These are phyloP conservation scores for Glyptemys insculpta DNA, from an alignment of 2,797 vertebrate species.

Conservation along the genomic window DNA sequence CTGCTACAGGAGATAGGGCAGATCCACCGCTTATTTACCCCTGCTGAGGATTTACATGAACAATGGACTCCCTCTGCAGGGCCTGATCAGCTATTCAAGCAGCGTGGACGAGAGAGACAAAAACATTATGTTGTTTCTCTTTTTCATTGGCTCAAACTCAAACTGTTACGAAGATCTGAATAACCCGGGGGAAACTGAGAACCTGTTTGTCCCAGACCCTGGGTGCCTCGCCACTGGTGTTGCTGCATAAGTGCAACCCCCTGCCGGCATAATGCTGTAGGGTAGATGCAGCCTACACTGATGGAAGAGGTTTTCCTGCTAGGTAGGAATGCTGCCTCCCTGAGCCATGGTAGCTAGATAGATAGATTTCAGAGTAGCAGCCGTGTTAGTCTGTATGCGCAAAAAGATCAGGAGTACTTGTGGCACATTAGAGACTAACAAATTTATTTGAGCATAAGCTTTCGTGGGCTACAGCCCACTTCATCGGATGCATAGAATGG, in stretches of 20 bases:
- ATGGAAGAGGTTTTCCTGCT: too few species aligned
- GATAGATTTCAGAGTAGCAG: too few species aligned
- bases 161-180: neutral
- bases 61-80: neutral
- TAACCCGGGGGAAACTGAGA: neutral
- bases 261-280: neutral
- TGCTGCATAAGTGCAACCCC: fast-evolving
- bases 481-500: too few species aligned
- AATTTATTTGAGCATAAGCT: too few species aligned
- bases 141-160: neutral
- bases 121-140: neutral
- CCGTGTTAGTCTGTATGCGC: too few species aligned
- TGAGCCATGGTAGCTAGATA: neutral
- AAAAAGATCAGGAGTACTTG: too few species aligned
- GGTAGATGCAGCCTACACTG: neutral
- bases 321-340: neutral
- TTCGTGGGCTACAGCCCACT: too few species aligned
- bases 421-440: too few species aligned
- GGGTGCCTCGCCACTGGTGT: neutral
- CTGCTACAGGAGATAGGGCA: neutral
- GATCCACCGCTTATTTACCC: neutral
- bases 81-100: neutral
- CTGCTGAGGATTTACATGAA: neutral
- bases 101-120: neutral
- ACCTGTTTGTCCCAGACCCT: fast-evolving